Evolutionary conservation across 2,113 vertebrate genomes (phyloP).

Genomic region (Pteronura brasiliensis): DNA sequence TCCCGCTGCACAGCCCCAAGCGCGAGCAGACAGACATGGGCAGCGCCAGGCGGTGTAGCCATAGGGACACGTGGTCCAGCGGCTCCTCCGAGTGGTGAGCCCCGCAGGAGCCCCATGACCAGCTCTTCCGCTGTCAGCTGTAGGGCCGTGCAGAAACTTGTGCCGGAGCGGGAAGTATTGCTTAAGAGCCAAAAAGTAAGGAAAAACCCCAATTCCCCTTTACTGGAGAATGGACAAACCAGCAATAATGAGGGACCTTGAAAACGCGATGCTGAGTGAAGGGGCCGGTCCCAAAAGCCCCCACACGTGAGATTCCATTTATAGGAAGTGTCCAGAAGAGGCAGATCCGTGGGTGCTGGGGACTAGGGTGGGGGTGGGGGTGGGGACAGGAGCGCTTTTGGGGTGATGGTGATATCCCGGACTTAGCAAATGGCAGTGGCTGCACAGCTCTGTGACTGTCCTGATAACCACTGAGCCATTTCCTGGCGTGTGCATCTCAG

Average conservation of each 20-base stretch:
- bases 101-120: neutral
- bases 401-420: neutral
- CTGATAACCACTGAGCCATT: neutral
- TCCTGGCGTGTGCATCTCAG: neutral
- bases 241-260: neutral
- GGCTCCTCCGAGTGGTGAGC: neutral
- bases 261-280: neutral
- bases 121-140: neutral
- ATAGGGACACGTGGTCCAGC: neutral
- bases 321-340: neutral
- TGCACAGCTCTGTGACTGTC: neutral
- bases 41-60: too few relatives aligned
- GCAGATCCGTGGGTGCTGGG: neutral
- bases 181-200: neutral
- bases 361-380: neutral
- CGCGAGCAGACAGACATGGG: neutral
- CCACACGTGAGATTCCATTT: neutral
- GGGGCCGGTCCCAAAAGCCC: neutral
- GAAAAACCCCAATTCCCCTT: neutral
- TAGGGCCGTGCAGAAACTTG: neutral
- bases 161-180: neutral
- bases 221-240: neutral
- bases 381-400: neutral
- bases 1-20: neutral
- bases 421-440: neutral